phyloP scores from a whole-genome alignment of 2,113 vertebrate genomes.

The Brachyhypopomus occidentalis region DNA sequence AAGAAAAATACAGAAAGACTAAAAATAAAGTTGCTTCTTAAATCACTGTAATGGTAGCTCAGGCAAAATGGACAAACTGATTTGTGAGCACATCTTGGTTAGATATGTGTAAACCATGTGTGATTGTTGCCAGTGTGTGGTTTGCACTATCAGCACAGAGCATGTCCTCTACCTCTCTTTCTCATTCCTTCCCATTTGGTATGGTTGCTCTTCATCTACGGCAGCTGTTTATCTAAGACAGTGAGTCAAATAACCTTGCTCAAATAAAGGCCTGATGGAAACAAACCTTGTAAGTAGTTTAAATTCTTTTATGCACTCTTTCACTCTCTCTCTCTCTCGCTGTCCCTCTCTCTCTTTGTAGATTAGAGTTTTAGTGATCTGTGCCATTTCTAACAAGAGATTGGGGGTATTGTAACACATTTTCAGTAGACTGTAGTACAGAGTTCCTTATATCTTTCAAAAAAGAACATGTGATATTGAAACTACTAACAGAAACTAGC shows the following conservation, averaged over 20 bases:
- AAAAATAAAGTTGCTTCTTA: background rate
- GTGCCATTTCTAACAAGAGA: background rate
- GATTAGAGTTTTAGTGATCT: background rate
- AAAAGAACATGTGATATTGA: background rate
- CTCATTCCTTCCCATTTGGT: background rate
- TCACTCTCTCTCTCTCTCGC: background rate
- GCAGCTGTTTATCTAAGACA: slow-evolving; percentile 7
- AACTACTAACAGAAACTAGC: background rate
- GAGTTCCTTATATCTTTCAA: background rate
- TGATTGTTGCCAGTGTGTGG: background rate
- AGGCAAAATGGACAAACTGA: background rate
- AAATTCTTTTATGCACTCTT: background rate
- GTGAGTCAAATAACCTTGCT: background rate
- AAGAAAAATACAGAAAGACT: background rate
- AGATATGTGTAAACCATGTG: background rate
- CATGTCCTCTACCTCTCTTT: background rate
- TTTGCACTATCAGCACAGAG: slow-evolving; percentile 30
- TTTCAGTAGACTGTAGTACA: slow-evolving; percentile 4
- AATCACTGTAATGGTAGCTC: background rate
- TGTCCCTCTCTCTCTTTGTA: background rate
- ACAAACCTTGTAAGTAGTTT: background rate
- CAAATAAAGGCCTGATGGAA: background rate
- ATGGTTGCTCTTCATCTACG: background rate
- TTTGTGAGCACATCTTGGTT: background rate
- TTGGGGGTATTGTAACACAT: background rate